A percentile compares a stretch with the other conserved stretches of the same genome.
Evolutionary conservation across 2,113 vertebrate species (phyloP).

Genomic region (Silurus meridionalis): DNA sequence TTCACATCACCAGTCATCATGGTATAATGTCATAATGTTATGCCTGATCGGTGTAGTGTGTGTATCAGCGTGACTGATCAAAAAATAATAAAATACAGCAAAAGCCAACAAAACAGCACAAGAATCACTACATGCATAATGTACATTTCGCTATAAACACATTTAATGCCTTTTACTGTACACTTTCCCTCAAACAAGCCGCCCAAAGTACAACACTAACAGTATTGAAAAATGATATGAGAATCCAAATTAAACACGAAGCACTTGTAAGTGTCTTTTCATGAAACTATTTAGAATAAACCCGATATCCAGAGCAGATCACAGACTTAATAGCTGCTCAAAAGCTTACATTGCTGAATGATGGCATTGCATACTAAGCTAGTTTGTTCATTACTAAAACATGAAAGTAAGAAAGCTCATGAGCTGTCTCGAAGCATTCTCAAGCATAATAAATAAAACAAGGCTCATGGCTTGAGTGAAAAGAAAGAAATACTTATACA

Average conservation of each 20-base stretch:
- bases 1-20: too few relatives aligned
- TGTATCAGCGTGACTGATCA: neutral
- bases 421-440: too few relatives aligned
- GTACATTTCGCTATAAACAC: neutral
- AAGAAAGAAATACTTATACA: neutral
- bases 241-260: neutral
- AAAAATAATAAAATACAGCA: neutral
- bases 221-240: neutral
- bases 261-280: neutral
- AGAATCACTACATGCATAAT: neutral
- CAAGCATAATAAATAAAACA: too few relatives aligned
- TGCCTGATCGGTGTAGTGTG: neutral
- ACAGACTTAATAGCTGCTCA: neutral
- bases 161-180: neutral
- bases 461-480: neutral
- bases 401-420: neutral
- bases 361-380: neutral
- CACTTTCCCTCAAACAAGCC: neutral
- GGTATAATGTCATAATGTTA: too few relatives aligned
- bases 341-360: neutral
- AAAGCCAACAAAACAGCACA: neutral
- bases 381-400: neutral
- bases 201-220: neutral
- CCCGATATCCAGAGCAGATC: neutral
- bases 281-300: neutral